Evolutionary conservation across 2,113 vertebrate genomes (phyloP).

Genomic region (Pholis gunnellus): DNA sequence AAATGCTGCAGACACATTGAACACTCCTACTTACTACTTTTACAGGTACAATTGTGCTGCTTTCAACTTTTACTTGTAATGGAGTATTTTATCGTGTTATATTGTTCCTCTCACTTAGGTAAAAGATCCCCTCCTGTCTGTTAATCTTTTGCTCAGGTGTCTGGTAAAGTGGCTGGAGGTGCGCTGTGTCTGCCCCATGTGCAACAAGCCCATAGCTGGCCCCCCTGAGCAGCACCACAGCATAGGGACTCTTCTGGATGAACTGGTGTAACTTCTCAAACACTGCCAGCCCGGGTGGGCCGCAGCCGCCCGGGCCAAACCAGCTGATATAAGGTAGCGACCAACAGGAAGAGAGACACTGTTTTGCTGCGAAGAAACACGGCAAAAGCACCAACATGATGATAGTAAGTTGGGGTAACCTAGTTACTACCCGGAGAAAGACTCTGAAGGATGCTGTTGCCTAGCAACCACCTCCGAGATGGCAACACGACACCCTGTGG

Average conservation of each 20-base stretch:
- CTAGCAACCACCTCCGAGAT: slow-evolving; percentile 70
- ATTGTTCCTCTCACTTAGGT: not conserved
- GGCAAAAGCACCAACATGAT: slow-evolving; percentile 45
- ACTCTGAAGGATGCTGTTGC: slow-evolving; percentile 76
- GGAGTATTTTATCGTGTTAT: not conserved
- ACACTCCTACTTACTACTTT: not conserved
- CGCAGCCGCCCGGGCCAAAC: not conserved
- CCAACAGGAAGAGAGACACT: slow-evolving; percentile 45
- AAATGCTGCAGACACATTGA: not conserved
- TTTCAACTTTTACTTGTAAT: not conserved
- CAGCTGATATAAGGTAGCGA: slow-evolving; percentile 51
- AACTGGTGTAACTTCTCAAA: slow-evolving; percentile 73
- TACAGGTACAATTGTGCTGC: not conserved
- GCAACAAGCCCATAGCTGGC: slow-evolving; percentile 82
- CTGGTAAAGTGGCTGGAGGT: slow-evolving; percentile 86
- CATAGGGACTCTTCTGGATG: slow-evolving; percentile 80
- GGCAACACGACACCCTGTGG: slow-evolving; percentile 71
- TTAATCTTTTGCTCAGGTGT: slow-evolving; percentile 68
- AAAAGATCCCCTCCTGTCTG: not conserved
- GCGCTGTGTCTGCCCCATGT: slow-evolving; percentile 85
- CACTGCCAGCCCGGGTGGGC: slow-evolving; percentile 26
- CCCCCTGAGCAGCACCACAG: slow-evolving; percentile 81
- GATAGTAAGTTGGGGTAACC: slow-evolving; percentile 65
- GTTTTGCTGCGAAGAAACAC: slow-evolving; percentile 50
- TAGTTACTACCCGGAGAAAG: slow-evolving; percentile 67